These are phyloP conservation scores for Entomobrya multifasciata DNA, from an alignment of 2,888 invertebrate genomes.

Conservation along the genomic window DNA sequence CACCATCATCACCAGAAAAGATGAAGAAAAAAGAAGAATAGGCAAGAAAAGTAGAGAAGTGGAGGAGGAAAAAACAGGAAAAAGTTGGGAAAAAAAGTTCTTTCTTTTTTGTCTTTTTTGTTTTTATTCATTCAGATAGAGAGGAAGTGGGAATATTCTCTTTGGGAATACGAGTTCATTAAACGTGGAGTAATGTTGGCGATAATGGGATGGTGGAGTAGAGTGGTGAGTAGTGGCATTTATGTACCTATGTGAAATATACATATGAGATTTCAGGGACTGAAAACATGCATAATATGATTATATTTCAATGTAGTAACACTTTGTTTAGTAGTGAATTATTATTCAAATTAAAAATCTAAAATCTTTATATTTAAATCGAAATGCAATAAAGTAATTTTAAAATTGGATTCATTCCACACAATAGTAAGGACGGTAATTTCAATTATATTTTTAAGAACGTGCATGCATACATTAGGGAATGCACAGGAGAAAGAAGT, in stretches of 20 bases:
- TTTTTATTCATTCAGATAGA: slow-evolving; percentile 20
- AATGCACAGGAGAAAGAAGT: too few relatives aligned
- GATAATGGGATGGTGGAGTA: not conserved
- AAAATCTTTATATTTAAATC: too few relatives aligned
- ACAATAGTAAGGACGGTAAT: too few relatives aligned
- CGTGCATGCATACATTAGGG: too few relatives aligned
- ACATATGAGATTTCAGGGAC: too few relatives aligned
- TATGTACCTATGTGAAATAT: not conserved
- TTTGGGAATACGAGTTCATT: slow-evolving; percentile 54
- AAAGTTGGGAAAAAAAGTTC: slow-evolving; percentile 5
- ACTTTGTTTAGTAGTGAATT: not conserved
- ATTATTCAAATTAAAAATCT: not conserved
- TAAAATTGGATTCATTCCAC: too few relatives aligned
- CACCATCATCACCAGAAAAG: too few relatives aligned
- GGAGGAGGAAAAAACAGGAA: slow-evolving; percentile 32
- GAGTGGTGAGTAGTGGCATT: not conserved
- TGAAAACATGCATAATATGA: not conserved
- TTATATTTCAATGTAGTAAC: slow-evolving; percentile 8
- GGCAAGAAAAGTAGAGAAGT: not conserved
- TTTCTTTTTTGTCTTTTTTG: not conserved
- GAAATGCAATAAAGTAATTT: too few relatives aligned
- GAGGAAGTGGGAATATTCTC: slow-evolving; percentile 39
- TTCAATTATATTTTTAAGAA: too few relatives aligned
- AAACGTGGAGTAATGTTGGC: not conserved
- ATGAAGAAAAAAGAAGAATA: slow-evolving; percentile 18